phyloP scores from a whole-genome alignment of 2,797 vertebrate species.

The Yasuhikotakia modesta region DNA sequence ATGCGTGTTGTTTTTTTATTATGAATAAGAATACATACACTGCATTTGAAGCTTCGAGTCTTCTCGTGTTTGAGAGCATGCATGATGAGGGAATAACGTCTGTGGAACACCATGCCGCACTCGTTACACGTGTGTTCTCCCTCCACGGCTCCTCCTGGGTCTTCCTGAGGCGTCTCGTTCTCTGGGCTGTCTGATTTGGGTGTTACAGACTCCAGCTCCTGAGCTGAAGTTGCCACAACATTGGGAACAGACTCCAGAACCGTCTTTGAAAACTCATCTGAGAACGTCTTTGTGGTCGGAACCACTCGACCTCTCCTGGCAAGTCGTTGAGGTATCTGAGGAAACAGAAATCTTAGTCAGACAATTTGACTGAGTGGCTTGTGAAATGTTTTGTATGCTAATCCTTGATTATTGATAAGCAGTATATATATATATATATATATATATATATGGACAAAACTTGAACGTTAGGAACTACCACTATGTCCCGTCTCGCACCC shows the following conservation, averaged over 20 bases:
- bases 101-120: slow-evolving; percentile 90
- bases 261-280: background rate
- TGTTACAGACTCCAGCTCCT: background rate
- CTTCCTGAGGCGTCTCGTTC: background rate
- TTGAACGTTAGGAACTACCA: too few relatives aligned
- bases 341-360: slow-evolving; percentile 26
- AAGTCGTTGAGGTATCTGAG: slow-evolving; percentile 78
- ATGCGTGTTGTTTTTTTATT: background rate
- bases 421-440: too few relatives aligned
- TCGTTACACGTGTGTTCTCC: slow-evolving; percentile 86
- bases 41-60: slow-evolving; percentile 91
- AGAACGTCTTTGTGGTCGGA: slow-evolving; percentile 25
- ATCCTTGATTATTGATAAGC: too few relatives aligned
- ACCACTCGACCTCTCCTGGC: slow-evolving; percentile 69
- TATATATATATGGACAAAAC: background rate
- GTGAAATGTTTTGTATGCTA: too few relatives aligned
- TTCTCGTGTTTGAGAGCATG: slow-evolving; percentile 94
- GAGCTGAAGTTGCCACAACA: background rate
- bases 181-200: background rate
- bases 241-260: slow-evolving; percentile 42
- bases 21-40: slow-evolving; percentile 75
- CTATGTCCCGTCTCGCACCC: background rate
- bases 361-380: background rate
- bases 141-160: slow-evolving; percentile 67
- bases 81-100: slow-evolving; percentile 95